These are phyloP conservation scores for Agelas oroides DNA, from an alignment of 37 sponge, comb jelly and placozoan species.

Conservation along the genomic window DNA sequence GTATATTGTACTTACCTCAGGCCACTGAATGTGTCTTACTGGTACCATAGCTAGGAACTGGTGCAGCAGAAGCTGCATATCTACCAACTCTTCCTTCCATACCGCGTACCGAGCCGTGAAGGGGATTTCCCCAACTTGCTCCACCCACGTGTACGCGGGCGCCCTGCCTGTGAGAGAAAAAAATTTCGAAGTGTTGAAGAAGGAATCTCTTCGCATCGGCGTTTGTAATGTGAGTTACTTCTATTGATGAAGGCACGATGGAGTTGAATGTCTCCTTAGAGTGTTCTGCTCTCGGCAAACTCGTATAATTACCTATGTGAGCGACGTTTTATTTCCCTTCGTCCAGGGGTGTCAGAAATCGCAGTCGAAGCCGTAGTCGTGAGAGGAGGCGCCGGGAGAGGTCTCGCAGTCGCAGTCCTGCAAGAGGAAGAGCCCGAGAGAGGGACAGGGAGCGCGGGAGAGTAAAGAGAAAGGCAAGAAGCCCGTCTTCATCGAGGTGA, in stretches of 20 bases:
- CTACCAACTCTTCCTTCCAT: too few relatives aligned
- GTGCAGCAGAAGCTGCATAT: not conserved
- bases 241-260: too few relatives aligned
- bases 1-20: not conserved
- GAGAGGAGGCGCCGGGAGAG: constrained; percentile 34
- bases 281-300: too few relatives aligned
- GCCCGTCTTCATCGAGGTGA: not conserved
- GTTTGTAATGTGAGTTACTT: too few relatives aligned
- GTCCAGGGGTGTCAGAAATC: constrained; percentile 42
- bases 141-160: too few relatives aligned
- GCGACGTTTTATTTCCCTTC: not conserved
- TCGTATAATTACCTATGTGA: too few relatives aligned
- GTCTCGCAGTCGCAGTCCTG: constrained; percentile 18
- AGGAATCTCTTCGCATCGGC: too few relatives aligned
- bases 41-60: not conserved
- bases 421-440: constrained; percentile 26
- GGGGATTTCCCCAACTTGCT: too few relatives aligned
- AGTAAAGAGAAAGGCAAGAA: constrained; percentile 1
- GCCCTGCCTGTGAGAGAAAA: too few relatives aligned
- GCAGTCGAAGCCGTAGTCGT: constrained; percentile 47
- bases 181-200: too few relatives aligned
- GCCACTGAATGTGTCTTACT: not conserved
- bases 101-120: too few relatives aligned
- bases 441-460: constrained; percentile 6
- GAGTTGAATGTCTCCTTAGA: too few relatives aligned